These are phyloP conservation scores for Mongoloraphidia duomilia DNA, from an alignment of 2,888 invertebrate species.

Conservation along the genomic window DNA sequence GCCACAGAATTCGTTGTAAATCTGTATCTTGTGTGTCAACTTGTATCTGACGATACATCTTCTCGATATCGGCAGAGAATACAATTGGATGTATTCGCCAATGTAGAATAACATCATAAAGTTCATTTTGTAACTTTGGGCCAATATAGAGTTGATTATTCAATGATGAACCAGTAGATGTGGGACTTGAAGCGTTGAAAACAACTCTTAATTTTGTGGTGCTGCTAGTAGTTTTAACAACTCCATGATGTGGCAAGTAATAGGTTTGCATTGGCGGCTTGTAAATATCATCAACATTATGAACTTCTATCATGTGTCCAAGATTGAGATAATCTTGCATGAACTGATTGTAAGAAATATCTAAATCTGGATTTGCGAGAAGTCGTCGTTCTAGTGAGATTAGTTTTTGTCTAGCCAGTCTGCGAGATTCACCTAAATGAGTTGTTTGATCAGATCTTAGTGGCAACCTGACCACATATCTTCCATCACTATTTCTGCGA, in stretches of 20 bases:
- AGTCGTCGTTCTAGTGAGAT: constrained; percentile 13
- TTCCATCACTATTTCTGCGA: constrained; percentile 10
- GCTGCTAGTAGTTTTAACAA: constrained; percentile 14
- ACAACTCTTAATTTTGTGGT: constrained; percentile 19
- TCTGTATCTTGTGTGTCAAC: constrained; percentile 13
- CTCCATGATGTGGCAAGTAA: constrained; percentile 20
- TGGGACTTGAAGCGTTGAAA: constrained; percentile 14
- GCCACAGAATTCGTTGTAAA: constrained; percentile 18
- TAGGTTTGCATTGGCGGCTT: background rate
- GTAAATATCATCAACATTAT: too few relatives aligned
- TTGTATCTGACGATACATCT: constrained; percentile 21
- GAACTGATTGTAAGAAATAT: constrained; percentile 12
- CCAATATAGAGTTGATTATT: constrained; percentile 19
- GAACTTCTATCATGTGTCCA: constrained; percentile 14
- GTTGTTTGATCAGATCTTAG: constrained; percentile 1
- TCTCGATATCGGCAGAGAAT: constrained; percentile 18
- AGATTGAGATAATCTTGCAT: constrained; percentile 14
- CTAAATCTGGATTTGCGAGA: constrained; percentile 3
- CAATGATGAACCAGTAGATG: constrained; percentile 14
- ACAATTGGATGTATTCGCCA: constrained; percentile 18
- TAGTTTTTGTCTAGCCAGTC: constrained; percentile 12
- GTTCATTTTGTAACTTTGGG: constrained; percentile 17
- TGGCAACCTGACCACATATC: constrained; percentile 13
- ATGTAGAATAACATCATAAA: constrained; percentile 17
- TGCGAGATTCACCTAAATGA: constrained; percentile 13